Evolutionary conservation across 2,888 invertebrate genomes (phyloP).

Genomic region (Drosophila testacea): DNA sequence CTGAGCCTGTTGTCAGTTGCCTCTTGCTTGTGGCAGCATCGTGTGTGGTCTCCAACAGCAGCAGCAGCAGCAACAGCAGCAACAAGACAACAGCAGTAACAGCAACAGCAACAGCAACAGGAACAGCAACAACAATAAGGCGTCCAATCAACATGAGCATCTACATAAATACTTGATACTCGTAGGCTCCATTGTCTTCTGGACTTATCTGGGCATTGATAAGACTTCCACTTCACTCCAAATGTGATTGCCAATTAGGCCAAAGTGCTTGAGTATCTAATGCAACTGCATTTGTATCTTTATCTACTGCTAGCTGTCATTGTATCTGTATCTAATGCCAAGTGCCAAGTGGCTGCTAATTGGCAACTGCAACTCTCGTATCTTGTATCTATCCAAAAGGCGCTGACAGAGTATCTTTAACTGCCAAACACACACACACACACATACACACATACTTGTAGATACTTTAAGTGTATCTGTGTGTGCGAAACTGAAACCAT

Average conservation of each 20-base stretch:
- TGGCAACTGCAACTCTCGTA: conserved; percentile 42
- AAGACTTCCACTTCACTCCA: conserved; percentile 21
- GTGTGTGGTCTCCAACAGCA: conserved; percentile 69
- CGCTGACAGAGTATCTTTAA: conserved; percentile 26
- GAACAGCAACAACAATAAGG: conserved; percentile 53
- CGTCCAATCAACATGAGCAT: conserved; percentile 68
- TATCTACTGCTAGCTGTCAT: not conserved
- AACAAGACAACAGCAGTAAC: conserved; percentile 36
- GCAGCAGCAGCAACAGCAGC: conserved; percentile 31
- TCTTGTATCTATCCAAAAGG: conserved; percentile 37
- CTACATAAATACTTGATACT: conserved; percentile 62
- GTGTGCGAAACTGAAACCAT: conserved; percentile 65
- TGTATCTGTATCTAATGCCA: conserved; percentile 40
- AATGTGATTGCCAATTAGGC: conserved; percentile 67
- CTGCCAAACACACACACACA: conserved; percentile 14
- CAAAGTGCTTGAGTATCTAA: conserved; percentile 42
- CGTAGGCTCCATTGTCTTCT: conserved; percentile 60
- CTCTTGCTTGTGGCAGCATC: conserved; percentile 47
- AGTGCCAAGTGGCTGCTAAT: conserved; percentile 73
- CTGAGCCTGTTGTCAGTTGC: conserved; percentile 30
- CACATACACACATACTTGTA: not conserved
- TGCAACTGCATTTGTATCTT: conserved; percentile 12
- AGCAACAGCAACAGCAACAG: conserved; percentile 34
- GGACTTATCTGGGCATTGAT: conserved; percentile 30
- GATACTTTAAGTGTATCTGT: not conserved